A percentile compares a stretch with the other conserved stretches of the same genome.
phyloP scores from a whole-genome alignment of 2,113 vertebrate genomes.

The Ondatra zibethicus region DNA sequence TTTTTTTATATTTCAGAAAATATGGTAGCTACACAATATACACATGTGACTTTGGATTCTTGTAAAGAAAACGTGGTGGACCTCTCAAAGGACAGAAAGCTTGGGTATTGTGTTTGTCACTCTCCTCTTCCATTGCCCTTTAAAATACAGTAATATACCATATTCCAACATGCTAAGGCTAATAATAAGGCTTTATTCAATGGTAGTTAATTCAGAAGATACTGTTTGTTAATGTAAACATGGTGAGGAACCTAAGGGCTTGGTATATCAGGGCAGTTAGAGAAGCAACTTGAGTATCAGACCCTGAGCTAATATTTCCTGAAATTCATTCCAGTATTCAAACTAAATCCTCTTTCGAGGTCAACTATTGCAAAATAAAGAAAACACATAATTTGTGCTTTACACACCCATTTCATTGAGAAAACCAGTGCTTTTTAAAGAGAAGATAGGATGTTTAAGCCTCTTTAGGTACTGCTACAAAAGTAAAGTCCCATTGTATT shows the following conservation, averaged over 20 bases:
- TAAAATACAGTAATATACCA: neutral
- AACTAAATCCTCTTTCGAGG: neutral
- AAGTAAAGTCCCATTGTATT: neutral
- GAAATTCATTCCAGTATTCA: neutral
- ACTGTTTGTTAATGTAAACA: neutral
- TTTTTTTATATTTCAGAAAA: slow-evolving; percentile 83
- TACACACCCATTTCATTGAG: neutral
- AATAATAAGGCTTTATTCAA: neutral
- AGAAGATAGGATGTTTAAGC: neutral
- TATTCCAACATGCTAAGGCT: neutral
- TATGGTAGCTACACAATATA: slow-evolving; percentile 39
- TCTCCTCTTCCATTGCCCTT: neutral
- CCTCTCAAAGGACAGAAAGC: slow-evolving; percentile 84
- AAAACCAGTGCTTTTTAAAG: neutral
- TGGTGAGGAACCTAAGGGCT: neutral
- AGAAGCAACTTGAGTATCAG: neutral
- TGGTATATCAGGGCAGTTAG: neutral
- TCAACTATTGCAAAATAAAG: neutral
- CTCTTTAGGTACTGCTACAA: neutral
- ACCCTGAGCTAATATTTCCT: neutral
- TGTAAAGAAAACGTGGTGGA: slow-evolving; percentile 81
- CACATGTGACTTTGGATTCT: slow-evolving; percentile 63
- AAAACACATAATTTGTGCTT: neutral
- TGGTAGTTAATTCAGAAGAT: neutral
- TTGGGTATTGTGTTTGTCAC: slow-evolving; percentile 87